Evolutionary conservation across 2,113 vertebrate species (phyloP).

Genomic region (Tamias sibiricus): DNA sequence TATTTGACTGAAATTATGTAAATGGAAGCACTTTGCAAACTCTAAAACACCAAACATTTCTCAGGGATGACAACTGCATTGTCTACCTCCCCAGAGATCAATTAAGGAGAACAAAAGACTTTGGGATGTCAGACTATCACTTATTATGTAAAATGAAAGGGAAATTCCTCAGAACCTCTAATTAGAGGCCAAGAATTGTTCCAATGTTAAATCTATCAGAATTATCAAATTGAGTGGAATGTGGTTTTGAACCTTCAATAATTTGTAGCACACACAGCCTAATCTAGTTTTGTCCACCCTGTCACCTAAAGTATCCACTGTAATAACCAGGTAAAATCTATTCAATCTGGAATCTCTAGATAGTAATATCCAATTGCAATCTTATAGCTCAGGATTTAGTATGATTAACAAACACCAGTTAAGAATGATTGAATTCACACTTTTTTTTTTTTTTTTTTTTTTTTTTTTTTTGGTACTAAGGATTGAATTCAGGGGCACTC

Average conservation of each 20-base stretch:
- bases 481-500: too few species aligned
- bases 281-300: not conserved
- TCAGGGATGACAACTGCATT: not conserved
- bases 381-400: not conserved
- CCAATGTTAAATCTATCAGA: slow-evolving; percentile 2
- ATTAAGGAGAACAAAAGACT: not conserved
- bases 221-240: not conserved
- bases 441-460: too few species aligned
- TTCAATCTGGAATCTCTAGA: not conserved
- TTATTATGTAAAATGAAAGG: not conserved
- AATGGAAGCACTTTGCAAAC: slow-evolving; percentile 16
- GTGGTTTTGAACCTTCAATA: not conserved
- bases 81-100: not conserved
- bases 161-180: not conserved
- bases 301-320: not conserved
- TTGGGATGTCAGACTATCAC: not conserved
- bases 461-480: too few species aligned
- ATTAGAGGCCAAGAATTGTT: not conserved
- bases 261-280: not conserved
- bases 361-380: not conserved
- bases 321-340: not conserved
- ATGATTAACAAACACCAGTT: not conserved
- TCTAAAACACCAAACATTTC: not conserved
- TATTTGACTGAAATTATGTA: slow-evolving; percentile 18
- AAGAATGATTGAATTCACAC: not conserved